Base-by-base conservation (phyloP, 2,113 vertebrate genomes). In the Oreocharis arfaki region DNA sequence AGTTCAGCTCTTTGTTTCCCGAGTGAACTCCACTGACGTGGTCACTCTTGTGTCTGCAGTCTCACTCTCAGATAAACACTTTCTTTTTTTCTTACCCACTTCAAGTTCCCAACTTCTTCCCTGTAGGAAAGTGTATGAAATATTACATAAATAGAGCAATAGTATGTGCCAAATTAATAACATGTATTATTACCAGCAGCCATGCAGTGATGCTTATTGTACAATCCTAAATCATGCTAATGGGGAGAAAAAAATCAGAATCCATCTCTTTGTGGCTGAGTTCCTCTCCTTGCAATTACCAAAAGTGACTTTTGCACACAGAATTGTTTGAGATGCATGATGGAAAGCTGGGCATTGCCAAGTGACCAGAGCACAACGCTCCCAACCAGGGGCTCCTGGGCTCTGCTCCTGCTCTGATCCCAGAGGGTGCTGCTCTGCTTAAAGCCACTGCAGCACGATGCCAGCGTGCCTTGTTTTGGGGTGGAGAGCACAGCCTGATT, bases 91-190 rank as follows among this genome's bases (percentile, higher is more conserved):
- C 52, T 35, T 41, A 56, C 24, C 39, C 49, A 7, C 27, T 79
- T 87, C 70, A 28, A 4, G 64, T 82, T 68, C n/a, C n/a, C 56
- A 73, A 17, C 28, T 41, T 79, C 16, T 78, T 52, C 27, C 7
- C 42, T 74, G 19, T 12, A 70, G 71, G 55, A 84, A 95, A 95
- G 35, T 52, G n/a, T 60, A 81, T 74, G 68, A 95, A 89, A 79
- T 87, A 89, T 86, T 84, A 47, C 57, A 84, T 50, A 96, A 95
- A 92, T 56, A 88, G 63, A 84, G 47, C 71, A 94, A 75, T 83
- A 81, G 52, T 81, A 84, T 68, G 24, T 92, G 95, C 92, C 88
- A 92, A 88, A 94, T 94, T 94, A 95, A 95, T 94, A 87, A 90
- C 52, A 46, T 50, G 90, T 83, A 75, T 93, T 96, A 95, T 90